Base-by-base conservation (phyloP, 2,797 vertebrate species). In the Zalophus californianus region DNA sequence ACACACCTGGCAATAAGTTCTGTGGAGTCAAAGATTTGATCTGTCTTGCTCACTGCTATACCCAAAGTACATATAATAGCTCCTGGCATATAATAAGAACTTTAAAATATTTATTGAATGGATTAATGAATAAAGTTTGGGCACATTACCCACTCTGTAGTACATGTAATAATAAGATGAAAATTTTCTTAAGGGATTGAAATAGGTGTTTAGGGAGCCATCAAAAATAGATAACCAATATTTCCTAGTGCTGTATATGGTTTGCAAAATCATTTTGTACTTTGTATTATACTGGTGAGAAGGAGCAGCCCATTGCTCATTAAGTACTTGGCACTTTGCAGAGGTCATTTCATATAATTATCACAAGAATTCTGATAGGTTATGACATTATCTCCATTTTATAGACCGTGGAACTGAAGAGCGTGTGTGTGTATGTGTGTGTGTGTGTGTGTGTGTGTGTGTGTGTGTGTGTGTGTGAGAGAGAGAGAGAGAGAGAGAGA, bases 141-240 rank as follows among this genome's bases (percentile, higher is more conserved):
- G 18, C 5, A 58, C 0, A 72, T 86, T 82, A 38, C 10, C 7
- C 12, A 94, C 32, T 56, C 32, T 82, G 11, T 60, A 60, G 2
- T 60, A 56, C 78, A 56, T 32, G 84, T 78, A 92, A 92, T n/a
- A 52, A 27, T 62, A 92, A 66, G 50, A 70, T 8, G 68, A 21
- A 95, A 73, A 48, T 90, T 84, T 97, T 73, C 82, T 90, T 7
- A 62, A 64, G 10, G 27, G 11, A 73, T 25, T 92, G 29, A 92
- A 90, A 66, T 84, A 77, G 66, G 54, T 56, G 1, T 62, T 83
- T 75, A 80, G 12, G 8, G 58, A 93, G 29, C 27, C 20, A 86
- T 90, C n/a, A 70, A 60, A 83, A 68, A 60, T 58, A 62, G 85
- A 35, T 75, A 94, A 66, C 7, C 48, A 60, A 41, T 25, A 41